Evolutionary conservation across 2,113 vertebrate species (phyloP).

Genomic region (Gulo gulo): DNA sequence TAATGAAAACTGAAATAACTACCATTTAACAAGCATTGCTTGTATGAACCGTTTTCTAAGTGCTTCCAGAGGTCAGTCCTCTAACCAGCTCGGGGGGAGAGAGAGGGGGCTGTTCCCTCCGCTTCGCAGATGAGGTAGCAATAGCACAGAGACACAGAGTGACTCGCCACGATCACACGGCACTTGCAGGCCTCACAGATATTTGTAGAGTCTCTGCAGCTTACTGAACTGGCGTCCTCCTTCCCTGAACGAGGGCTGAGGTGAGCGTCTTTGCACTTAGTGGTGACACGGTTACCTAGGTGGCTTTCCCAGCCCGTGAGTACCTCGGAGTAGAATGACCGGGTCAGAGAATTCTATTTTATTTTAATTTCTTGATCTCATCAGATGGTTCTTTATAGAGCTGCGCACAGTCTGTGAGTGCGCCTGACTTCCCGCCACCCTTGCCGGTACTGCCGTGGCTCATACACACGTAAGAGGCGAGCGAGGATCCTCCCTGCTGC

Average conservation of each 20-base stretch:
- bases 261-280: accelerated
- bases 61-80: neutral
- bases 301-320: accelerated
- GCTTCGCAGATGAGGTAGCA: neutral
- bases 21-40: neutral
- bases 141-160: too few species aligned
- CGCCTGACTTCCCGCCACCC: accelerated
- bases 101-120: accelerated
- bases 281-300: accelerated
- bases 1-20: neutral
- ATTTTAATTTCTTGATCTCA: accelerated
- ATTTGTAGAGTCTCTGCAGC: too few species aligned
- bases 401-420: accelerated
- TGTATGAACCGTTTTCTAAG: accelerated
- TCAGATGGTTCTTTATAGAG: neutral
- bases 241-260: neutral
- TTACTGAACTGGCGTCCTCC: accelerated
- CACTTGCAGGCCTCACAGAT: neutral
- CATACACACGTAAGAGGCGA: too few species aligned
- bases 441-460: accelerated
- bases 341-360: neutral
- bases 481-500: too few species aligned
- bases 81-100: accelerated
- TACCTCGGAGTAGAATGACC: neutral
- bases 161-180: accelerated